phyloP scores from a whole-genome alignment of 2,888 invertebrate species.

The Xestia xanthographa region DNA sequence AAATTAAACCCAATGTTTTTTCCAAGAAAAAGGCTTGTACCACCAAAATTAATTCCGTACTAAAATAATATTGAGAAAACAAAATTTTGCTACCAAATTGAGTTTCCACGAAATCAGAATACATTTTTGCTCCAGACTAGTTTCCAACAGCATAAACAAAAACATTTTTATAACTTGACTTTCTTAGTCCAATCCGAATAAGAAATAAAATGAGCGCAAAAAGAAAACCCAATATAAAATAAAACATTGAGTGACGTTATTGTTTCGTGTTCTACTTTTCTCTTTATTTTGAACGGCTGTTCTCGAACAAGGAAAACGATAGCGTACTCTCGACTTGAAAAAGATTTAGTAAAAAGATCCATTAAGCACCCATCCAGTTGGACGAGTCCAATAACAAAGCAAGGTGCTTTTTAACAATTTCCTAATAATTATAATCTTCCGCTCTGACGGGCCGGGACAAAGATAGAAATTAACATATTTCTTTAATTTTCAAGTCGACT shows the following conservation, averaged over 20 bases:
- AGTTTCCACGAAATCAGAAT: slow-evolving; percentile 26
- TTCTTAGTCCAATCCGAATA: slow-evolving; percentile 51
- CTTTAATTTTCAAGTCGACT: slow-evolving; percentile 85
- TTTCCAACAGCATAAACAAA: slow-evolving; percentile 39
- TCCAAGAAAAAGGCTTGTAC: slow-evolving; percentile 6
- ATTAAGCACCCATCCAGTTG: slow-evolving; percentile 73
- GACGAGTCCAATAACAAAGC: slow-evolving; percentile 76
- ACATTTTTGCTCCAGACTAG: slow-evolving; percentile 33
- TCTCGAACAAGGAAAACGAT: slow-evolving; percentile 66
- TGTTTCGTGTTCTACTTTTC: slow-evolving; percentile 64
- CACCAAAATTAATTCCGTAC: slow-evolving; percentile 23
- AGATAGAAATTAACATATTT: slow-evolving; percentile 88
- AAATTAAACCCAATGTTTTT: slow-evolving; percentile 14
- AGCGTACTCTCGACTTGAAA: slow-evolving; percentile 67
- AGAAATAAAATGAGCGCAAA: slow-evolving; percentile 60
- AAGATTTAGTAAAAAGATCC: slow-evolving; percentile 73
- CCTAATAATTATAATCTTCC: slow-evolving; percentile 89
- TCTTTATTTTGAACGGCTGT: slow-evolving; percentile 61
- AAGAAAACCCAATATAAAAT: slow-evolving; percentile 58
- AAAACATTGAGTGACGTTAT: slow-evolving; percentile 64
- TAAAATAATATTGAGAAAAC: slow-evolving; percentile 35
- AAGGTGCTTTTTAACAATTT: slow-evolving; percentile 81
- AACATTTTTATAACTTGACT: slow-evolving; percentile 51
- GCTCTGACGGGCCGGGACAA: slow-evolving; percentile 86
- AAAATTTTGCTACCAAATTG: slow-evolving; percentile 4